Evolutionary conservation across 2,113 vertebrate species (phyloP).

Genomic region (Cariama cristata): DNA sequence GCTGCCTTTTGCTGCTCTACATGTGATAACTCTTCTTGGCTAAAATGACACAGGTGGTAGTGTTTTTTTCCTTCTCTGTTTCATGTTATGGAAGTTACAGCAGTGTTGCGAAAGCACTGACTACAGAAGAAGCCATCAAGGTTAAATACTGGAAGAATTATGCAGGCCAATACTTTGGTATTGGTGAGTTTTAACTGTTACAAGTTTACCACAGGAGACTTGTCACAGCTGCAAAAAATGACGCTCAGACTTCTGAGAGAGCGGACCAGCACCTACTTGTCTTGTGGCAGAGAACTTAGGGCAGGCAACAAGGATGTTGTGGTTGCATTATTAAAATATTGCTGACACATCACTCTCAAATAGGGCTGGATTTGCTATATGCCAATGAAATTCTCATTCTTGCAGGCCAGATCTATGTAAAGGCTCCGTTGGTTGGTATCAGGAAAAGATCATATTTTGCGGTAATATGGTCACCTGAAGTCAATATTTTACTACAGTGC

Average conservation of each 20-base stretch:
- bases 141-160: neutral
- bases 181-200: neutral
- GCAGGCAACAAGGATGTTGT: neutral
- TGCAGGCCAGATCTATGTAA: neutral
- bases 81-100: neutral
- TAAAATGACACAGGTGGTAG: neutral
- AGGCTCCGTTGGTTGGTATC: neutral
- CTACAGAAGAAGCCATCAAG: neutral
- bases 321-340: neutral
- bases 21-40: neutral
- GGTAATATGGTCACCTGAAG: conserved; percentile 28
- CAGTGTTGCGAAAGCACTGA: neutral
- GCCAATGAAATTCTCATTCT: neutral
- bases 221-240: neutral
- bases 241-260: neutral
- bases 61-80: neutral
- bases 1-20: neutral
- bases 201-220: neutral
- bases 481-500: conserved; percentile 40
- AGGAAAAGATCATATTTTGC: conserved; percentile 28
- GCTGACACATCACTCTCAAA: neutral
- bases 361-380: neutral
- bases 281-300: neutral
- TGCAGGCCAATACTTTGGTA: neutral
- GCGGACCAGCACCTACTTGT: neutral